phyloP scores from a whole-genome alignment of 1,140 invertebrate species.

The Rhizoglyphus robini region DNA sequence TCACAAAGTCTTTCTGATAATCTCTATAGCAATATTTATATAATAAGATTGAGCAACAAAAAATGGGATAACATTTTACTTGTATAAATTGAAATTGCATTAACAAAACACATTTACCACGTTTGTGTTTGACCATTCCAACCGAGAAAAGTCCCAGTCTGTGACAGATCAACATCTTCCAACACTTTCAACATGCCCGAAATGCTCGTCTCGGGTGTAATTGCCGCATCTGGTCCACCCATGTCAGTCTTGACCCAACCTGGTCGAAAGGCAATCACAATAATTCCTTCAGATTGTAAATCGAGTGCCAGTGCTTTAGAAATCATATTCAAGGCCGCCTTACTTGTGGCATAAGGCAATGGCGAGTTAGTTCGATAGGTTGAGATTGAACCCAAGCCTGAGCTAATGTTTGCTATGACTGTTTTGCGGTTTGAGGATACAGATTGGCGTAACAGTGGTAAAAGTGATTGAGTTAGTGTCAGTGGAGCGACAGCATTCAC shows the following conservation, averaged over 20 bases:
- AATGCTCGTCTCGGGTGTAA: slow-evolving; percentile 51
- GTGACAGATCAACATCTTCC: slow-evolving; percentile 41
- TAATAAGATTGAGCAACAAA: too few species aligned
- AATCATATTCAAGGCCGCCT: slow-evolving; percentile 59
- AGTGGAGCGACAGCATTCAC: slow-evolving; percentile 67
- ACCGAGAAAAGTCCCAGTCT: slow-evolving; percentile 60
- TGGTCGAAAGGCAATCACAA: slow-evolving; percentile 61
- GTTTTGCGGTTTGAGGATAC: slow-evolving; percentile 46
- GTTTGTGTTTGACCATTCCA: slow-evolving; percentile 55
- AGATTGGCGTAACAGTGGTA: slow-evolving; percentile 58
- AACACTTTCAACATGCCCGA: slow-evolving; percentile 50
- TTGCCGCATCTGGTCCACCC: slow-evolving; percentile 60
- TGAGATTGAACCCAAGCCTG: slow-evolving; percentile 60
- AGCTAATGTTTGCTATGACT: slow-evolving; percentile 66
- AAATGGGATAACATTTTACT: too few species aligned
- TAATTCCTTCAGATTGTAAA: slow-evolving; percentile 55
- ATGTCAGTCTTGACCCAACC: slow-evolving; percentile 82
- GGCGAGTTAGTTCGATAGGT: slow-evolving; percentile 52
- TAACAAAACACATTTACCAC: slow-evolving; percentile 55
- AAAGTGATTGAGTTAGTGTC: slow-evolving; percentile 57
- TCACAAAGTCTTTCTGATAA: too few species aligned
- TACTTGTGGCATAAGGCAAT: slow-evolving; percentile 70
- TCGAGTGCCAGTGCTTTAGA: slow-evolving; percentile 71
- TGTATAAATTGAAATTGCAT: too few species aligned
- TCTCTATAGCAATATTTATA: too few species aligned